Evolutionary conservation across 92 coral and sea anemone species (phyloP).

Genomic region (Parazoanthus atlanticus): DNA sequence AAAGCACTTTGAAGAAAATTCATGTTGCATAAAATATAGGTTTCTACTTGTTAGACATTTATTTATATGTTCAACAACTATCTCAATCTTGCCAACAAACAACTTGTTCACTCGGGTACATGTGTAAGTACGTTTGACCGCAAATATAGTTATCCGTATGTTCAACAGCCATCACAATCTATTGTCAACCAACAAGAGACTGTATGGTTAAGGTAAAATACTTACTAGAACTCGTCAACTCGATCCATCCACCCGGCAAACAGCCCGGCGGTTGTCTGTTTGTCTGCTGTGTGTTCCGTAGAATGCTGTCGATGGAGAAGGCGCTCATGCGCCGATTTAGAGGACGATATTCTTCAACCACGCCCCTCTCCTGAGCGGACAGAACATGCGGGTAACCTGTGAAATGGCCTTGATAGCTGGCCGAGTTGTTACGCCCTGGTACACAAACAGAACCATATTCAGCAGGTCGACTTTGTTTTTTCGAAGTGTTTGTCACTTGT

Average conservation of each 20-base stretch:
- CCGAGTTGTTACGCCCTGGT: background rate
- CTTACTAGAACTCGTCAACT: slow-evolving; percentile 26
- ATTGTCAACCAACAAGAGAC: too few relatives aligned
- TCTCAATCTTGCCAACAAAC: background rate
- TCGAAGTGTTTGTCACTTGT: background rate
- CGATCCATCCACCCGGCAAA: slow-evolving; percentile 20
- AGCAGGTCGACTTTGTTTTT: background rate
- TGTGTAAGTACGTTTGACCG: too few relatives aligned
- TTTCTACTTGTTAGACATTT: background rate
- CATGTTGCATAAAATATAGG: background rate
- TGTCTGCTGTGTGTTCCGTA: slow-evolving; percentile 8
- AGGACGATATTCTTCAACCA: background rate
- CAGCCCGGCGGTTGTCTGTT: background rate
- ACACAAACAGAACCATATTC: background rate
- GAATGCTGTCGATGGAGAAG: slow-evolving; percentile 30
- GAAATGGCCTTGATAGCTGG: background rate
- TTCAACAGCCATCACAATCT: background rate
- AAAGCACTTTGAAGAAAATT: background rate
- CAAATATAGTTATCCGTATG: background rate
- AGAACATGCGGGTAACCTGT: background rate
- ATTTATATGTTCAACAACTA: background rate
- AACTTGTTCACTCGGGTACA: background rate
- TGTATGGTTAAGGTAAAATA: too few relatives aligned
- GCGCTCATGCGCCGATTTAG: background rate
- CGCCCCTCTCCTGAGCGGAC: slow-evolving; percentile 17